Evolutionary conservation across 2,113 vertebrate species (phyloP).

Genomic region (Argyrosomus japonicus): DNA sequence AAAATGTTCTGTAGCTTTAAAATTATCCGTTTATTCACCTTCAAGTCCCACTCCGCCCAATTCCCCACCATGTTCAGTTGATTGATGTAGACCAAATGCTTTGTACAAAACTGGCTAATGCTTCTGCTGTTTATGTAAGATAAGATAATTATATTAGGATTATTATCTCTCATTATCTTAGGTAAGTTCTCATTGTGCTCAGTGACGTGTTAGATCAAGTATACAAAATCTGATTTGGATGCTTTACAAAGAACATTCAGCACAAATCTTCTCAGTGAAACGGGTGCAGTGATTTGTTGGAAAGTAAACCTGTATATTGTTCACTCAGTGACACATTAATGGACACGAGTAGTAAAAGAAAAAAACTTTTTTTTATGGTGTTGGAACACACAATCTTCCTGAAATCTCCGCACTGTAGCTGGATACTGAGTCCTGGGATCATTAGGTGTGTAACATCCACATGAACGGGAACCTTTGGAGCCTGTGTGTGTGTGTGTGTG

Average conservation of each 20-base stretch:
- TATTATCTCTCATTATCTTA: background rate
- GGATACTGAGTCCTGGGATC: conserved; percentile 9
- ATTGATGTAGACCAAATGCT: too few relatives aligned
- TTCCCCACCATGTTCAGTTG: too few relatives aligned
- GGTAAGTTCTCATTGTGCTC: background rate
- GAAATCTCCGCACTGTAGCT: background rate
- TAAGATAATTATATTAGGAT: background rate
- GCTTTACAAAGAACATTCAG: background rate
- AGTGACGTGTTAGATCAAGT: background rate
- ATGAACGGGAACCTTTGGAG: conserved; percentile 36
- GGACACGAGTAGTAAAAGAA: conserved; percentile 4
- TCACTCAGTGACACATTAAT: conserved; percentile 7
- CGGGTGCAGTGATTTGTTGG: background rate
- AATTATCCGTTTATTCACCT: too few relatives aligned
- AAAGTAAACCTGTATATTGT: conserved; percentile 37
- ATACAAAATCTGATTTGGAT: background rate
- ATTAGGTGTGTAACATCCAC: conserved; percentile 28
- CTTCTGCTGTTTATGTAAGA: background rate
- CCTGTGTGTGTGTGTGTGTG: background rate
- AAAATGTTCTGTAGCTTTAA: too few relatives aligned
- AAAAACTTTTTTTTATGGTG: conserved; percentile 1
- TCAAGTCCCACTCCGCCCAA: too few relatives aligned
- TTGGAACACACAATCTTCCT: conserved; percentile 12
- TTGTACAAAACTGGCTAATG: background rate
- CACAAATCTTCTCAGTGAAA: background rate